Evolutionary conservation across 2,113 vertebrate genomes (phyloP).

Genomic region (Phrynocephalus versicolor): DNA sequence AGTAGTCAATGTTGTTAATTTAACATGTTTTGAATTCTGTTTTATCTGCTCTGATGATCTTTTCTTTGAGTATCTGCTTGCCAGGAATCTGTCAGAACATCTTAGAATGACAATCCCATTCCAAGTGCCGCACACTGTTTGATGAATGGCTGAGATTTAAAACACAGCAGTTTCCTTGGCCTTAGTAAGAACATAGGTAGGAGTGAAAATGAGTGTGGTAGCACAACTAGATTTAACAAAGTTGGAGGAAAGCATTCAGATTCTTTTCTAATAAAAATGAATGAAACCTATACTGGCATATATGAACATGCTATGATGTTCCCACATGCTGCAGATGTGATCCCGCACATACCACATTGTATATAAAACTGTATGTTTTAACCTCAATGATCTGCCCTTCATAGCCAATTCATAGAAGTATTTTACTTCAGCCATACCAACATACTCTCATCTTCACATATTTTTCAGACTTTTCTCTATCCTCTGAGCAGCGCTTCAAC

Average conservation of each 20-base stretch:
- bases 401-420: background rate
- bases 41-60: background rate
- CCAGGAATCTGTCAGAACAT: background rate
- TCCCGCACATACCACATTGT: fast-evolving
- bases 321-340: background rate
- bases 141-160: background rate
- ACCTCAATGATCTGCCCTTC: background rate
- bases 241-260: background rate
- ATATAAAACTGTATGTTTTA: fast-evolving
- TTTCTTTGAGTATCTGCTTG: background rate
- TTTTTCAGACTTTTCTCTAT: constrained; percentile 5
- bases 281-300: background rate
- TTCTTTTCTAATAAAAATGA: background rate
- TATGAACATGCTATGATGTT: too few relatives aligned
- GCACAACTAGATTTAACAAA: background rate
- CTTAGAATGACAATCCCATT: background rate
- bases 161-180: background rate
- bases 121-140: background rate
- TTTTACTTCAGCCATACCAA: background rate
- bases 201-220: background rate
- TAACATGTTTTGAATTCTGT: background rate
- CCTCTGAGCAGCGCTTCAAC: background rate
- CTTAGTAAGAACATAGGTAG: background rate
- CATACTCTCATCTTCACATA: background rate
- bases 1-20: constrained; percentile 1